A percentile compares a stretch with the other conserved stretches of the same genome.
Evolutionary conservation across 2,113 vertebrate species (phyloP).

Genomic region (Colaptes auratus): DNA sequence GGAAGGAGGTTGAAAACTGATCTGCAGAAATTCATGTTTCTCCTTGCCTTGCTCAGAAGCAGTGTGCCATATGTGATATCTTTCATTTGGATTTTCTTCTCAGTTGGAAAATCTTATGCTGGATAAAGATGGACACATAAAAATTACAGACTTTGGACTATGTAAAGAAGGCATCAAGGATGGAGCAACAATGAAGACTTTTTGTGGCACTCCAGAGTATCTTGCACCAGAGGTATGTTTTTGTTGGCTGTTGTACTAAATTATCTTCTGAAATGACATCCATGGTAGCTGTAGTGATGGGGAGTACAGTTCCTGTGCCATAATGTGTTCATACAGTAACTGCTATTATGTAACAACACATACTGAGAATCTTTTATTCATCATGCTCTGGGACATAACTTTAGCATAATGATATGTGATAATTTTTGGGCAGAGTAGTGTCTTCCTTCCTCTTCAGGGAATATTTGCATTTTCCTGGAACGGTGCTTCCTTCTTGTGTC

Average conservation of each 20-base stretch:
- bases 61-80: not conserved
- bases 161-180: conserved; percentile 99
- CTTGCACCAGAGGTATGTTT: conserved; percentile 91
- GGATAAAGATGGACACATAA: conserved; percentile 97
- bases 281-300: not conserved
- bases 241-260: not conserved
- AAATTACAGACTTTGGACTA: conserved; percentile 97
- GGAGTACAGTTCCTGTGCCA: not conserved
- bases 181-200: conserved; percentile 98
- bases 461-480: not conserved
- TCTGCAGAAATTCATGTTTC: not conserved
- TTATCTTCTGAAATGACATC: not conserved
- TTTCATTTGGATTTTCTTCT: conserved; percentile 10
- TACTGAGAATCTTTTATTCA: not conserved
- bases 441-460: not conserved
- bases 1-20: not conserved
- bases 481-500: not conserved
- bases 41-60: not conserved
- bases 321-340: not conserved
- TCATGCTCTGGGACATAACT: not conserved
- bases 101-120: conserved; percentile 98
- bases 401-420: not conserved
- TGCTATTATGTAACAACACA: not conserved
- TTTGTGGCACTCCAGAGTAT: conserved; percentile 97
- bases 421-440: not conserved